These are phyloP conservation scores for Helicolenus hilgendorfi DNA, from an alignment of 2,797 vertebrate species.

Conservation along the genomic window DNA sequence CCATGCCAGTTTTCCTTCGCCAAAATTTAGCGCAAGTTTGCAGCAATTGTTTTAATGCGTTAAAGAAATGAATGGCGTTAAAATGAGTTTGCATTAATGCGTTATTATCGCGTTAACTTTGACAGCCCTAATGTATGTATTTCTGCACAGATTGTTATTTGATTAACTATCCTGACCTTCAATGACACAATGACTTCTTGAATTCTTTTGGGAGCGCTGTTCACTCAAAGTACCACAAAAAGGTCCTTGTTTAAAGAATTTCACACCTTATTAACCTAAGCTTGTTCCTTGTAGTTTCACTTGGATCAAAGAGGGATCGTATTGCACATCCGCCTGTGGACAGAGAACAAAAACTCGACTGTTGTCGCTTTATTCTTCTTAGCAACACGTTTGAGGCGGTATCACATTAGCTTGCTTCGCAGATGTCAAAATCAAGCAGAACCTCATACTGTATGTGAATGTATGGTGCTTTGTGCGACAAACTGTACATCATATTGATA, in stretches of 20 bases:
- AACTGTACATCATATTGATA: background rate
- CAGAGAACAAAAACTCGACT: slow-evolving; percentile 45
- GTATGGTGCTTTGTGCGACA: background rate
- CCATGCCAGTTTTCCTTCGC: too few relatives aligned
- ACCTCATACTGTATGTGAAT: background rate
- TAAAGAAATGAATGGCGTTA: too few relatives aligned
- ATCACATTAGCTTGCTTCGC: background rate
- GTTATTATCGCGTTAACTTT: too few relatives aligned
- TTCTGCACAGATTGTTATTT: background rate
- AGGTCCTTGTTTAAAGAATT: slow-evolving; percentile 54
- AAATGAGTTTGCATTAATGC: too few relatives aligned
- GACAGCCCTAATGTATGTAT: background rate
- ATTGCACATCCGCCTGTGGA: slow-evolving; percentile 68
- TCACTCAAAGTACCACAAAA: slow-evolving; percentile 55
- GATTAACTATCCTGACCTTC: slow-evolving; percentile 15
- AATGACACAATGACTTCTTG: slow-evolving; percentile 6
- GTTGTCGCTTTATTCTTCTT: slow-evolving; percentile 29
- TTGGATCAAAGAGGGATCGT: slow-evolving; percentile 61
- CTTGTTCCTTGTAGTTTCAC: slow-evolving; percentile 58
- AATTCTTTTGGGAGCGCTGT: slow-evolving; percentile 14
- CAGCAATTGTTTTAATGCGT: too few relatives aligned
- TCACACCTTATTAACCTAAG: slow-evolving; percentile 76
- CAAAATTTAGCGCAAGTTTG: too few relatives aligned
- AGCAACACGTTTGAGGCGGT: background rate
- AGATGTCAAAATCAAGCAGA: background rate